phyloP scores from a whole-genome alignment of 2,888 invertebrate species.

The Laspeyria flexula region DNA sequence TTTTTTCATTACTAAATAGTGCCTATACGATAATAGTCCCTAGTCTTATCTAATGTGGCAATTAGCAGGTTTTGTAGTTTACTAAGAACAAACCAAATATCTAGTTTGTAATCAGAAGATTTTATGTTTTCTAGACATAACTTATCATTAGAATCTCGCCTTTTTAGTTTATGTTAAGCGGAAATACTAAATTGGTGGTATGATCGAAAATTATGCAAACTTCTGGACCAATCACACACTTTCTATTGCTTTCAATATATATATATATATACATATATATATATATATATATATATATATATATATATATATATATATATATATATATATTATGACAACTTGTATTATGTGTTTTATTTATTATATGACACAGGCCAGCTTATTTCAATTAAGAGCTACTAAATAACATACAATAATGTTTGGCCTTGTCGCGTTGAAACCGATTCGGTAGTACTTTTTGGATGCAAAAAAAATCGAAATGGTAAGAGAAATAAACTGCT shows the following conservation, averaged over 20 bases:
- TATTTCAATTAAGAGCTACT: too few relatives aligned
- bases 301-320: neutral
- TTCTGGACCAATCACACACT: neutral
- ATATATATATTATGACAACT: neutral
- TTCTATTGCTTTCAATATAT: slow-evolving; percentile 5
- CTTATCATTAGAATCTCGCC: slow-evolving; percentile 10
- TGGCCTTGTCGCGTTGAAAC: too few relatives aligned
- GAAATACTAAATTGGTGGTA: slow-evolving; percentile 13
- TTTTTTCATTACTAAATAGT: too few relatives aligned
- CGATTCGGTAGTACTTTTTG: too few relatives aligned
- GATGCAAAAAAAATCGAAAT: too few relatives aligned
- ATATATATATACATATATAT: neutral
- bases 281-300: neutral
- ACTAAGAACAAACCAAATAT: too few relatives aligned
- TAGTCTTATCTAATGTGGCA: too few relatives aligned
- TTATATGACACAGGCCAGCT: neutral
- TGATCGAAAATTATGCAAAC: slow-evolving; percentile 2
- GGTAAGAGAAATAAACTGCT: too few relatives aligned
- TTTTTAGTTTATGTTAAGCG: slow-evolving; percentile 9
- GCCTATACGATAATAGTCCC: too few relatives aligned
- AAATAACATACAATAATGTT: too few relatives aligned
- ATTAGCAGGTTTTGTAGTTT: too few relatives aligned
- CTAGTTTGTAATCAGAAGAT: slow-evolving; percentile 8
- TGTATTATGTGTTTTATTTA: neutral
- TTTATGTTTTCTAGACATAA: slow-evolving; percentile 12